Evolutionary conservation across 2,113 vertebrate species (phyloP), one percentile per base, ranked within the genome.

Genomic region (Eretmochelys imbricata): DNA sequence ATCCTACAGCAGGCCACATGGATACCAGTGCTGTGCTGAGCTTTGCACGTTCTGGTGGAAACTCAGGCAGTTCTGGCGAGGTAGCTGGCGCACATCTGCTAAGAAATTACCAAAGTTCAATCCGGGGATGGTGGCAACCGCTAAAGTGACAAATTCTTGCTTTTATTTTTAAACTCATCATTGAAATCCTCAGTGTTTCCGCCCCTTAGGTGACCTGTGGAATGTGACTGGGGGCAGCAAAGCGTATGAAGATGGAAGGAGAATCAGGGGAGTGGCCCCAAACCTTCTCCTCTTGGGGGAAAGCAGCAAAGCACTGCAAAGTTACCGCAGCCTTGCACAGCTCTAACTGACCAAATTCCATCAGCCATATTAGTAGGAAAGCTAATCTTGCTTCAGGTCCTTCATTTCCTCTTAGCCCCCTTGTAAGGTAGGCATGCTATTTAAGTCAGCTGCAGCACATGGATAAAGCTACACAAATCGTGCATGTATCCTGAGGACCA

Each of bases 291-390:
- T 0, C 1, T 5, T 69, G 31, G 80, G 78, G 65, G 0, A 3
- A 0, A 3, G 69, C 88, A 87, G 62, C 46, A 89, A 72, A 80
- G 46, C 4, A 35, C 62, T 1, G 5, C 2, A 1, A 0, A 35
- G 10, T 2, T 8, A 25, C 35, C 35, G 8, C 8, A 16, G 84
- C 0, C 25, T n/a, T 38, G 12, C 5, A 29, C 48, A 50, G 49
- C 29, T 1, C 6, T 9, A 25, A n/a, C 0, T 4, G 75, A 13
- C 12, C 1, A 2, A 85, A 27, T 17, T 3, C 1, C 11, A 22
- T 2, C 31, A 38, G 54, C 6, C 35, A 24, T 2, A 48, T 27
- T 54, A 8, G 38, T 46, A 76, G 5, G 38, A 24, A 76, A 46
- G 38, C 38, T 42, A 46, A 42, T 12, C 38, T 22, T 76, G n/a